A percentile compares a stretch with the other conserved stretches of the same genome.
phyloP scores from a whole-genome alignment of 2,888 invertebrate genomes.

The Cordilura impudica region DNA sequence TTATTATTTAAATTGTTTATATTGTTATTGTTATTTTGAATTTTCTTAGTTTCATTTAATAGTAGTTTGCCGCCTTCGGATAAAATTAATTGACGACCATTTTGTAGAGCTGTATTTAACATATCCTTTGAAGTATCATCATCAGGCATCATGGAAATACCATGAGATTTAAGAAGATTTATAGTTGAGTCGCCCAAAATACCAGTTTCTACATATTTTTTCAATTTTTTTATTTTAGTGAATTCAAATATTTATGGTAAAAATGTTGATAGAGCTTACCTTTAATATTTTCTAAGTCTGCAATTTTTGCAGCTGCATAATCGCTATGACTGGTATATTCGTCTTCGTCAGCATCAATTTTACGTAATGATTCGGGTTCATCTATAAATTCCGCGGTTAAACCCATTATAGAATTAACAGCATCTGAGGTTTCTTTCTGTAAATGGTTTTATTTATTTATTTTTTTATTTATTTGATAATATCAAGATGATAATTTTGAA shows the following conservation, averaged over 20 bases:
- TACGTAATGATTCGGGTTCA: slow-evolving; percentile 64
- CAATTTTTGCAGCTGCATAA: slow-evolving; percentile 63
- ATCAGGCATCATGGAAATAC: slow-evolving; percentile 90
- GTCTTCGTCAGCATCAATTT: slow-evolving; percentile 64
- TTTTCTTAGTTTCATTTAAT: slow-evolving; percentile 79
- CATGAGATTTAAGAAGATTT: slow-evolving; percentile 88
- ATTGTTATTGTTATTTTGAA: slow-evolving; percentile 52
- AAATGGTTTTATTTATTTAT: slow-evolving; percentile 37
- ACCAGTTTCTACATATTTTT: slow-evolving; percentile 67
- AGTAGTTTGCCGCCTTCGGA: slow-evolving; percentile 90
- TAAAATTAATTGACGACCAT: slow-evolving; percentile 90
- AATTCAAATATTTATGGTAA: background rate
- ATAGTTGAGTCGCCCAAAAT: slow-evolving; percentile 75
- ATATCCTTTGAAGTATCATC: slow-evolving; percentile 84
- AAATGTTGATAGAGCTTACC: slow-evolving; percentile 39
- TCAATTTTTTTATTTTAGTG: background rate
- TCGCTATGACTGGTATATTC: slow-evolving; percentile 64
- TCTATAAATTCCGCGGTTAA: slow-evolving; percentile 55
- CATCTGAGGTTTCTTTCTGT: slow-evolving; percentile 76
- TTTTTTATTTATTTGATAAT: background rate
- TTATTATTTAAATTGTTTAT: slow-evolving; percentile 61
- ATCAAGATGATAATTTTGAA: slow-evolving; percentile 42
- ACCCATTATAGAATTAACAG: slow-evolving; percentile 76
- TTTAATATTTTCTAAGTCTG: slow-evolving; percentile 66
- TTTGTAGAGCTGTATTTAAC: slow-evolving; percentile 89